Base-by-base conservation (phyloP, 2,888 invertebrate genomes). In the Diploptera punctata region DNA sequence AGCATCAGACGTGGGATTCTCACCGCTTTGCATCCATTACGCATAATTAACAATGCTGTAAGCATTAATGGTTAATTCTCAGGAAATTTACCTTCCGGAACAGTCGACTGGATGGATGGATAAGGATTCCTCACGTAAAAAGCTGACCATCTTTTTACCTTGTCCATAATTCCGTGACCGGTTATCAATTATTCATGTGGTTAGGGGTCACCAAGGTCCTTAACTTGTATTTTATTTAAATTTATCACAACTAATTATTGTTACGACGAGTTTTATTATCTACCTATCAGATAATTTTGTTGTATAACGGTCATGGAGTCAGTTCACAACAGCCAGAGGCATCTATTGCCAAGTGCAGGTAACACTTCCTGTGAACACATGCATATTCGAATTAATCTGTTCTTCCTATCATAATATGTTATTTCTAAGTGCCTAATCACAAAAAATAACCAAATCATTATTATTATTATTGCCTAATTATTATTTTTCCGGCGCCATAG, bases 331-430 rank as follows among this genome's bases (percentile, higher is more conserved):
- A 57, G 29, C 29, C 31, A 57, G 18, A 29, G 57, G 57, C 57
- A 57, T 57, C 57, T 57, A 24, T 19, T 57, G 57, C 24, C n/a
- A 16, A 16, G 26, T 13, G 5, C 29, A 57, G n/a, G 57, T 24
- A 57, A 57, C 57, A 57, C 18, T 57, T 57, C 57, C 57, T 57
- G 57, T 29, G 57, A 57, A 57, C 57, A 3, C n/a, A n/a, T n/a
- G 29, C 26, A 57, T 7, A 16, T n/a, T 7, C 33, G 7, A 33
- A n/a, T n/a, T 47, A 47, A 29, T 4, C 29, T 4, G 26, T 57
- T 57, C 57, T 24, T 57, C n/a, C 31, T 31, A 16, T n/a, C 7
- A 24, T 24, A 57, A 10, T 18, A 57, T n/a, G 29, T 29, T 3
- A 16, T 29, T 29, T n/a, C 10, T 4, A 10, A 29, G 26, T 57